Percentiles rank a stretch among this genome's conserved stretches.
Conservation (phyloP, 1,140 invertebrate genomes). For the Ctenoplectra terminalis region DNA sequence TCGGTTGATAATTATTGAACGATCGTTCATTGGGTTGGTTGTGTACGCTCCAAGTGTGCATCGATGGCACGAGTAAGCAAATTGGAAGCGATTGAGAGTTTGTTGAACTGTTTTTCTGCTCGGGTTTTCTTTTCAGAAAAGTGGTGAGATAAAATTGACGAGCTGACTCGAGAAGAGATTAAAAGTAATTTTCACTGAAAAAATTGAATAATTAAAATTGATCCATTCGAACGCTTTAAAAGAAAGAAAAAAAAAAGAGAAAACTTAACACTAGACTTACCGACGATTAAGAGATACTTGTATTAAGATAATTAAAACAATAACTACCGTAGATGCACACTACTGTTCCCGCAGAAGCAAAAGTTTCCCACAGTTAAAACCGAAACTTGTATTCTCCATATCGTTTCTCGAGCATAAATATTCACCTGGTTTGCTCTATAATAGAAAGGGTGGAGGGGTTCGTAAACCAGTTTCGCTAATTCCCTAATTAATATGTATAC, state of each 20-base stretch:
- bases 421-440: not conserved
- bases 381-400: not conserved
- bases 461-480: constrained; percentile 32
- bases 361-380: not conserved
- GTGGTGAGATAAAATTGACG: not conserved
- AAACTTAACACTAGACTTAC: too few relatives aligned
- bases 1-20: constrained; percentile 34
- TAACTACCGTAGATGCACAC: too few relatives aligned
- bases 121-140: not conserved
- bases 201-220: too few relatives aligned
- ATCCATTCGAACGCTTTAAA: too few relatives aligned
- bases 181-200: not conserved
- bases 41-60: not conserved
- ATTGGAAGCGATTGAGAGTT: not conserved
- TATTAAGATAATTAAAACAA: too few relatives aligned
- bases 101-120: not conserved
- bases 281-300: too few relatives aligned
- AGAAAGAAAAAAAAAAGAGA: too few relatives aligned
- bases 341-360: too few relatives aligned
- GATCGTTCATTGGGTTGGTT: not conserved
- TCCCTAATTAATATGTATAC: constrained; percentile 26
- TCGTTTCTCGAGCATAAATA: not conserved
- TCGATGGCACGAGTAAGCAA: not conserved
- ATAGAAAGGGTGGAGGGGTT: not conserved
- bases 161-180: not conserved